A percentile compares a stretch with the other conserved stretches of the same genome.
These are phyloP conservation scores for Sarcophaga peregrina DNA, from an alignment of 1,140 invertebrate genomes.

Conservation along the genomic window DNA sequence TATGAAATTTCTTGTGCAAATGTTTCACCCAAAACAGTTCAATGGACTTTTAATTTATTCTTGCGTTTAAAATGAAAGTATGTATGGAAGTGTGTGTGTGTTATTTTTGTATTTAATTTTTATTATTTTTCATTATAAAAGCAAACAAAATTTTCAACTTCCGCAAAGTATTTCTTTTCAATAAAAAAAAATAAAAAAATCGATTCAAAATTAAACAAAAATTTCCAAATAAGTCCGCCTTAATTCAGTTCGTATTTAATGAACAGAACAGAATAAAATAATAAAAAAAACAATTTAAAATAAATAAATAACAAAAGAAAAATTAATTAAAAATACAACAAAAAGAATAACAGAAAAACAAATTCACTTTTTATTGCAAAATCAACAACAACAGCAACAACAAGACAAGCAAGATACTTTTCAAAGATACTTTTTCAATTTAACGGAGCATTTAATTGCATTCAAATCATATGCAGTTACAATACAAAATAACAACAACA, in stretches of 20 bases:
- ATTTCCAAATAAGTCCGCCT: not conserved
- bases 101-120: not conserved
- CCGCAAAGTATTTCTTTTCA: conserved; percentile 1
- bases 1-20: not conserved
- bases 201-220: not conserved
- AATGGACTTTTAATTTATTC: not conserved
- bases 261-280: not conserved
- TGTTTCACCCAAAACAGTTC: not conserved
- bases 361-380: not conserved
- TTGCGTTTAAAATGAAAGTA: not conserved
- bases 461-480: no score
- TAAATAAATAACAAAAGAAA: not conserved
- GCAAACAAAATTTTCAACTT: not conserved
- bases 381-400: not conserved
- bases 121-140: conserved; percentile 3
- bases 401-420: no score
- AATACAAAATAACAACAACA: no score
- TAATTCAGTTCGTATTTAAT: not conserved
- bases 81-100: not conserved
- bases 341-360: not conserved
- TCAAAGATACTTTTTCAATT: not conserved
- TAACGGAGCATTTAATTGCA: conserved; percentile 8
- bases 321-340: not conserved
- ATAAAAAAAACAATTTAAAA: not conserved
- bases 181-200: not conserved